phyloP scores from a whole-genome alignment of 2,888 invertebrate genomes.

The Hydropsyche betteni region DNA sequence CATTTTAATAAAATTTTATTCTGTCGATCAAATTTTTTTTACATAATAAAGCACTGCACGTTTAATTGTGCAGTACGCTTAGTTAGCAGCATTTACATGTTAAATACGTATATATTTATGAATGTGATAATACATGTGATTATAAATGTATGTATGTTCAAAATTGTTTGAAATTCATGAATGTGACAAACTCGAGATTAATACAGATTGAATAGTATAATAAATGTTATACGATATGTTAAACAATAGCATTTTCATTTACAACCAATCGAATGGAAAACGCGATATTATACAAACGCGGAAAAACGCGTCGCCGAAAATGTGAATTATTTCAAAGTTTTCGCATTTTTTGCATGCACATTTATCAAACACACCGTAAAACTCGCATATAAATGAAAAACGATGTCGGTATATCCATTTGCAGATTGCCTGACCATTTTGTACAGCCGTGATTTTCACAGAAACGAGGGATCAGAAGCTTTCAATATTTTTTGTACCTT shows the following conservation, averaged over 20 bases:
- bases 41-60: too few species aligned
- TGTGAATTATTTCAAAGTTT: slow-evolving; percentile 28
- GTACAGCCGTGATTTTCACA: slow-evolving; percentile 29
- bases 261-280: neutral
- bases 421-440: slow-evolving; percentile 38
- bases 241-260: neutral
- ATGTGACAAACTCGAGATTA: neutral
- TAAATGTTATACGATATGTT: slow-evolving; percentile 18
- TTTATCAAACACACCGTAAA: slow-evolving; percentile 23
- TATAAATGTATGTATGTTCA: neutral
- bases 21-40: too few species aligned
- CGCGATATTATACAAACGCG: neutral
- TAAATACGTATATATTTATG: slow-evolving; percentile 9
- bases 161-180: slow-evolving; percentile 15
- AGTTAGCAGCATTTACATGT: too few species aligned
- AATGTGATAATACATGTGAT: neutral
- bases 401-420: slow-evolving; percentile 28
- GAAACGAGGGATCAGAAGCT: slow-evolving; percentile 14
- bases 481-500: slow-evolving; percentile 12
- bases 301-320: neutral
- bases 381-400: too few species aligned
- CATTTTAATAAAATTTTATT: too few species aligned
- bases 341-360: slow-evolving; percentile 12
- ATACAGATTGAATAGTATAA: slow-evolving; percentile 17
- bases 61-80: too few species aligned